These are phyloP conservation scores for Aviceda subcristata DNA, from an alignment of 2,113 vertebrate species.

Conservation along the genomic window DNA sequence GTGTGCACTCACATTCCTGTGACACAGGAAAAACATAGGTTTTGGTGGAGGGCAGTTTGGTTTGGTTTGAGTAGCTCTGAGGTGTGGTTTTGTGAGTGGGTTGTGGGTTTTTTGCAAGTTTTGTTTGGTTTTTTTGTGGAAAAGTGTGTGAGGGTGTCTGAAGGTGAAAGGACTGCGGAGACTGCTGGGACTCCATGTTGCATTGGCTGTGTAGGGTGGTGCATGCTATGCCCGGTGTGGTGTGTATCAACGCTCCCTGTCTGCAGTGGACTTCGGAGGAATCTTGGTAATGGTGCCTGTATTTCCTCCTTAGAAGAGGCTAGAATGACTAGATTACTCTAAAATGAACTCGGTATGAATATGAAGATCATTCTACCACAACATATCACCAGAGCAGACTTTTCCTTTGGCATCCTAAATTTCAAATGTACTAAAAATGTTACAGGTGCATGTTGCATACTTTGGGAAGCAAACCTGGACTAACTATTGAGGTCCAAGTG, in stretches of 20 bases:
- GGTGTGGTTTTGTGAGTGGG: not conserved
- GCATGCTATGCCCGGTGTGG: not conserved
- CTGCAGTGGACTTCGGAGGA: not conserved
- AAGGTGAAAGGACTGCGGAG: not conserved
- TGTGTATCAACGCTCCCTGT: fast-evolving
- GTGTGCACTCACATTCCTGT: not conserved
- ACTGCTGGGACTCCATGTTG: not conserved
- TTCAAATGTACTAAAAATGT: not conserved
- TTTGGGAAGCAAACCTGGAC: not conserved
- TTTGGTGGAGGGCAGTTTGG: not conserved
- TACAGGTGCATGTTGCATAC: not conserved
- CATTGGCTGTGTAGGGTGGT: not conserved
- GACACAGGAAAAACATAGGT: not conserved
- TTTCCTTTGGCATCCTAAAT: not conserved
- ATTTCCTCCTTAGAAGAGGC: not conserved
- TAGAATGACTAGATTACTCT: not conserved
- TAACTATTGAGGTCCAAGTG: not conserved
- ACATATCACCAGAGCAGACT: not conserved
- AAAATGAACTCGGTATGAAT: not conserved
- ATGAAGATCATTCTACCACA: not conserved
- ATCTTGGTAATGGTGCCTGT: not conserved
- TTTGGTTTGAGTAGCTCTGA: not conserved
- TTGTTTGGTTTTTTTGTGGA: not conserved
- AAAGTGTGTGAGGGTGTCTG: not conserved
- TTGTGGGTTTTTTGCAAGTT: fast-evolving